Base-by-base conservation (phyloP, 2,888 invertebrate genomes). In the Drepanosiphum platanoidis region DNA sequence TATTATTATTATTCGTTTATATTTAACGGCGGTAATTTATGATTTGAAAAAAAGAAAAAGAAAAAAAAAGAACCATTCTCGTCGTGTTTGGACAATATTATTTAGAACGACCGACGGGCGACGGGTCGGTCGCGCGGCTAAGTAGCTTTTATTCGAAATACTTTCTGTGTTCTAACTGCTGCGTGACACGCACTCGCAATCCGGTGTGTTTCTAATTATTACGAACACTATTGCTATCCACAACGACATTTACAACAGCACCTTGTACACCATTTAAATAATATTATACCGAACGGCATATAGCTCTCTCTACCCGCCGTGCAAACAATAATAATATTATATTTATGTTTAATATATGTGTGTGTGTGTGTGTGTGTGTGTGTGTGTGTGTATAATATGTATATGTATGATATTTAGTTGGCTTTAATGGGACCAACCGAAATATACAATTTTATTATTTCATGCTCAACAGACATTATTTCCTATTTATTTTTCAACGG, bases 71-170 rank as follows among this genome's bases (percentile, higher is more conserved):
- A 66, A 36, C 58, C 71, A 8, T 81, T 71, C 81, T 61, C 71
- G 39, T 71, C 81, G 81, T 81, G 81, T 81, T 81, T 58, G 81
- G 70, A 81, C 71, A 71, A 81, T 81, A 81, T 81, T 80, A 70
- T 70, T 79, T 80, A 81, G 81, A 71, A 61, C 71, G 27, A n/a
- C n/a, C n/a, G n/a, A n/a, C n/a, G n/a, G n/a, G n/a, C n/a, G n/a
- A n/a, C n/a, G n/a, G n/a, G n/a, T n/a, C n/a, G 58, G 61, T 52
- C 61, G 61, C 77, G 77, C 58, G 15, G 39, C 81, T 36, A 70
- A 80, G 80, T 70, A 70, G 71, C 58, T 80, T 81, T 81, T 70
- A 18, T 71, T 52, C 36, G n/a, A n/a, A 15, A 81, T 71, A 58
- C 27, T 11, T 66, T 32, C 46, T 18, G 36, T 42, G 78, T 58